Base-by-base conservation (phyloP, 2,888 invertebrate species). In the Cylloceria caligata region DNA sequence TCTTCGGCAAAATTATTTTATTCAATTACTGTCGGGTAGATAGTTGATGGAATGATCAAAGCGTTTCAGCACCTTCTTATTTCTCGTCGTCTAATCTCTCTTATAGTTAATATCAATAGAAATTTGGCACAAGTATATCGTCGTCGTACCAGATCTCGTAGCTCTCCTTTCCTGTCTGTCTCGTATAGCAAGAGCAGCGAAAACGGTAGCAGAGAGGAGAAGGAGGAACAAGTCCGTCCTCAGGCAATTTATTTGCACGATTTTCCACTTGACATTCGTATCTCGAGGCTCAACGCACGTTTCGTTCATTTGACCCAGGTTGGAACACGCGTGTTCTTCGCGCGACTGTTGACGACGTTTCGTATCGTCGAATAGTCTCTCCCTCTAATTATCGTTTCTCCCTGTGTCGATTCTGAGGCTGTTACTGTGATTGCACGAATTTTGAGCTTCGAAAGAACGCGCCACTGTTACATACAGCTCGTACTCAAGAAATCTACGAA, bases 251-350 rank as follows among this genome's bases (percentile, higher is more conserved):
- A 89, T 88, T 88, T 87, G 88, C 87, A 87, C 89, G 88, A 91
- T 91, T 91, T 91, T 90, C 89, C 89, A 90, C 90, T 91, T 90
- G 88, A 90, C 88, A 90, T 89, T 89, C 88, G 87, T 84, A 83
- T 81, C 83, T 81, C 83, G 83, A 82, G 80, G 81, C 85, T 83
- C 81, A 80, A 82, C 73, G 52, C 79, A 85, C 85, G 74, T 80
- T 78, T 85, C 79, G 84, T 80, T 49, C 72, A 76, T 81, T 85
- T 85, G 81, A 80, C 62, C 47, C 55, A 76, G 68, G 78, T 79
- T 83, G 47, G 69, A 79, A 79, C 83, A 79, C 83, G 80, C 77
- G 72, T 81, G 65, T 71, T 72, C 68, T 64, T 80, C 72, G 67
- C 52, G 52, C 55, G 74, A 78, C 71, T 72, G 67, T 67, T 64